A percentile compares a stretch with the other conserved stretches of the same genome.
These are phyloP conservation scores for Invenusta paracnida DNA, from an alignment of 2,888 invertebrate species.

Conservation along the genomic window DNA sequence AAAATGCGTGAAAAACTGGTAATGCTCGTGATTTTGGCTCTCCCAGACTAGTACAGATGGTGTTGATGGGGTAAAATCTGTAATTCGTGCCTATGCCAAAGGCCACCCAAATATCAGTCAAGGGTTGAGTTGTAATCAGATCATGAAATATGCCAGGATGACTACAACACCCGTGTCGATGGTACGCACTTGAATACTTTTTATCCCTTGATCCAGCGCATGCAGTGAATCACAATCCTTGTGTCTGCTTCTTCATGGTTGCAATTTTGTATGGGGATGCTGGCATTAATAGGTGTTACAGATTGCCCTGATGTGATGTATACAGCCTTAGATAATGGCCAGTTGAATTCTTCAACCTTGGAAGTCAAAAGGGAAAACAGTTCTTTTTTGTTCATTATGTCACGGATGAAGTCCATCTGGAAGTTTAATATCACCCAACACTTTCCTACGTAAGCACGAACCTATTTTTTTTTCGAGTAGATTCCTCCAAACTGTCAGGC, in stretches of 20 bases:
- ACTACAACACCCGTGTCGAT: slow-evolving; percentile 3
- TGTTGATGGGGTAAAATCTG: not conserved
- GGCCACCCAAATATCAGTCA: slow-evolving; percentile 11
- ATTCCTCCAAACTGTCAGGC: slow-evolving; percentile 13
- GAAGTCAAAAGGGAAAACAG: slow-evolving; percentile 23
- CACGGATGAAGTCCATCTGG: not conserved
- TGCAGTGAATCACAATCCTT: slow-evolving; percentile 7
- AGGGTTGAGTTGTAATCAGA: slow-evolving; percentile 12
- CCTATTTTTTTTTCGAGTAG: not conserved
- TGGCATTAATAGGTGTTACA: not conserved
- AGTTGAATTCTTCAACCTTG: slow-evolving; percentile 17
- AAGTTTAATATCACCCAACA: not conserved
- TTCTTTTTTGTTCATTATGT: not conserved
- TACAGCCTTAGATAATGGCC: slow-evolving; percentile 17
- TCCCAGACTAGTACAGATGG: not conserved
- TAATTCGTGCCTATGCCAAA: not conserved
- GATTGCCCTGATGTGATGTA: not conserved
- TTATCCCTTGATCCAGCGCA: not conserved
- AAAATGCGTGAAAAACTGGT: slow-evolving; percentile 10
- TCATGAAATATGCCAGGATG: not conserved
- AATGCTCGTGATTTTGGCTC: slow-evolving; percentile 8
- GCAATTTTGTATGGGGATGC: not conserved
- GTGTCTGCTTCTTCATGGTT: not conserved
- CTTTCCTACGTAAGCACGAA: not conserved
- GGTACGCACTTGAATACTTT: slow-evolving; percentile 13